Conservation (phyloP, 2,113 vertebrate species). For the Myotis davidii region DNA sequence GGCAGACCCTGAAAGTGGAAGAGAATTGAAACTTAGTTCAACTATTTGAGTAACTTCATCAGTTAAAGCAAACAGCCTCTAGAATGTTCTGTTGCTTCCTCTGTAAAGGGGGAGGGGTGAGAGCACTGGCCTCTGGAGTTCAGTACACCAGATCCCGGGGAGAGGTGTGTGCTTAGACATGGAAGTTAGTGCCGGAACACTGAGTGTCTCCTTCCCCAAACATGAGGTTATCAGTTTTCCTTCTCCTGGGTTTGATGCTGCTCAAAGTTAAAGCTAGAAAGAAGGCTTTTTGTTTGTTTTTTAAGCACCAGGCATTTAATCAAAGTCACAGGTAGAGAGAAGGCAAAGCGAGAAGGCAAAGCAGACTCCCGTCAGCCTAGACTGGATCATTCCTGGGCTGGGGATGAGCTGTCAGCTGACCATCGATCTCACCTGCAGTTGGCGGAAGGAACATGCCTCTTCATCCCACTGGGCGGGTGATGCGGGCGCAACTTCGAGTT, state of each 20-base stretch:
- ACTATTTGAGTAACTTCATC: background rate
- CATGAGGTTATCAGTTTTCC: background rate
- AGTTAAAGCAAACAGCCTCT: background rate
- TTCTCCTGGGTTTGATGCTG: background rate
- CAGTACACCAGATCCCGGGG: background rate
- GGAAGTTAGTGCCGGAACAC: background rate
- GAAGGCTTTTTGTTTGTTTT: background rate
- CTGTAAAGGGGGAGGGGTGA: background rate
- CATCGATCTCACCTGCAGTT: background rate
- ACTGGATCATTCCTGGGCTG: background rate
- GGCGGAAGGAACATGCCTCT: background rate
- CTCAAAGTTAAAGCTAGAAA: background rate
- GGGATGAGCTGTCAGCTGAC: background rate
- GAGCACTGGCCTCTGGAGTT: background rate
- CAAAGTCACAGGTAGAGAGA: background rate
- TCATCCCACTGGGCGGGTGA: too few relatives aligned
- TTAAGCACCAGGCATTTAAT: background rate
- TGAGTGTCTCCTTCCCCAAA: background rate
- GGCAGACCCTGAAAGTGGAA: background rate
- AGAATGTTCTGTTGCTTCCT: background rate
- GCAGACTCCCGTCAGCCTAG: background rate
- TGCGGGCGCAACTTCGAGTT: background rate
- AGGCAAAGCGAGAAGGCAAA: background rate
- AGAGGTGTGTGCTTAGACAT: accelerated
- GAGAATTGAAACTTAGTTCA: background rate